Base-by-base conservation (phyloP, 2,888 invertebrate genomes). In the Lamellibrachia columna region DNA sequence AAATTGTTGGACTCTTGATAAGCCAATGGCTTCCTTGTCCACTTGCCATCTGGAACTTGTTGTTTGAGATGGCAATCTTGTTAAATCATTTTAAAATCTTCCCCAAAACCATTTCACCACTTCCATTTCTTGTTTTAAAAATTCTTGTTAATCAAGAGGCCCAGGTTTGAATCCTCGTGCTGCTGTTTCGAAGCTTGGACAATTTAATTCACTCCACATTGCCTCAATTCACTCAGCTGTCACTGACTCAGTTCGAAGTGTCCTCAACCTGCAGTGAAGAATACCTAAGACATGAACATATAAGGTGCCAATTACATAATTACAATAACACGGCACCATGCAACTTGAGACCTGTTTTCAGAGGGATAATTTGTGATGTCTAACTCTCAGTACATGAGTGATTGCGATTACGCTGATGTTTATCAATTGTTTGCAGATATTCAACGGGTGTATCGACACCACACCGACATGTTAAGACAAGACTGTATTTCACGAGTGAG, bases 401-500 rank as follows among this genome's bases (percentile, higher is more conserved):
- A 75, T 75, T 75, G n/a, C 75, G n/a, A 75, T 22, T 22, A 15
- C 75, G 22, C 75, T 22, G 6, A 22, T 75, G 22, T 75, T 22
- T 75, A n/a, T 75, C 22, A 75, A 75, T n/a, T 58, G 91, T 22
- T 95, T 92, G 92, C 96, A 98, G 98, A 95, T 99, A 99, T 97
- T 99, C 99, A 52, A 99, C 99, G 96, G 99, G 99, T 90, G 99
- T 99, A 94, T 98, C 99, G 90, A 99, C 99, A 95, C 99, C 99
- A 53, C 99, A 99, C 91, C 97, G 99, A 91, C 99, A 99, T 97
- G 99, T 99, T 53, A 97, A 99, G 92, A 99, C 99, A 8, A 97
- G 99, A n/a, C 97, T 99, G 90, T 99, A 99, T 97, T 99, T 99
- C 97, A 99, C 99, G 2, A 99, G 99, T 96, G 99, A 99, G 97